Evolutionary conservation across 2,113 vertebrate species (phyloP).

Genomic region (Oryzias celebensis): DNA sequence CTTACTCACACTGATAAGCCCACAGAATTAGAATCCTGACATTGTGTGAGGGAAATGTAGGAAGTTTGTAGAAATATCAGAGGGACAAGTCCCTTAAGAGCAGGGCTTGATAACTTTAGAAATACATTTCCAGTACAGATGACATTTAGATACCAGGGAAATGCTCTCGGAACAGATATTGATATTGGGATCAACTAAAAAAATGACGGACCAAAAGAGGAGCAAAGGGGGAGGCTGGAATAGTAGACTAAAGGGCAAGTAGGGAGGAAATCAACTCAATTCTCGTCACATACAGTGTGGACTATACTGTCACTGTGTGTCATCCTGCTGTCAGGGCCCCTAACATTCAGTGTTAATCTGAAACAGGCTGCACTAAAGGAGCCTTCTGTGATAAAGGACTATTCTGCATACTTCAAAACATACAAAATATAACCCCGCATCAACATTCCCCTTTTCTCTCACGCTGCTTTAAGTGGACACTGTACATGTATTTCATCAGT

Average conservation of each 20-base stretch:
- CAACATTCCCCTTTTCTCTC: conserved; percentile 16
- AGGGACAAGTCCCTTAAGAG: conserved; percentile 39
- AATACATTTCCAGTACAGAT: conserved; percentile 57
- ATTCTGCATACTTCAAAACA: conserved; percentile 1
- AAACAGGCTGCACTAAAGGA: background rate
- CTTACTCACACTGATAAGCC: conserved; percentile 36
- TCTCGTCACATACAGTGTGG: conserved; percentile 39
- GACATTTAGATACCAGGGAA: conserved; percentile 42
- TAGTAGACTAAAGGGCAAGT: conserved; percentile 16
- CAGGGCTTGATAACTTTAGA: conserved; percentile 51
- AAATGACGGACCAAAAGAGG: conserved; percentile 47
- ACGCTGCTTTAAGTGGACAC: conserved; percentile 26
- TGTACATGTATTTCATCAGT: conserved; percentile 41
- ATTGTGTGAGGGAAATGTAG: conserved; percentile 31
- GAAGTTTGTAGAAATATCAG: conserved; percentile 33
- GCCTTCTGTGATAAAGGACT: background rate
- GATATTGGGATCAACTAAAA: conserved; percentile 58
- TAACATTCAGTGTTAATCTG: conserved; percentile 12
- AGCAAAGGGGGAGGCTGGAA: conserved; percentile 17
- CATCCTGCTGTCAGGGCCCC: conserved; percentile 17
- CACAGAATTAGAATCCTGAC: conserved; percentile 45
- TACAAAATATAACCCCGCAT: conserved; percentile 10
- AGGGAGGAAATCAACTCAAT: conserved; percentile 28
- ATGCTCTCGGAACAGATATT: conserved; percentile 50
- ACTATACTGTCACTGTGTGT: conserved; percentile 19